Evolutionary conservation across 2,888 invertebrate genomes (phyloP), one percentile per base, ranked within the genome.

Genomic region (Lypha dubia): DNA sequence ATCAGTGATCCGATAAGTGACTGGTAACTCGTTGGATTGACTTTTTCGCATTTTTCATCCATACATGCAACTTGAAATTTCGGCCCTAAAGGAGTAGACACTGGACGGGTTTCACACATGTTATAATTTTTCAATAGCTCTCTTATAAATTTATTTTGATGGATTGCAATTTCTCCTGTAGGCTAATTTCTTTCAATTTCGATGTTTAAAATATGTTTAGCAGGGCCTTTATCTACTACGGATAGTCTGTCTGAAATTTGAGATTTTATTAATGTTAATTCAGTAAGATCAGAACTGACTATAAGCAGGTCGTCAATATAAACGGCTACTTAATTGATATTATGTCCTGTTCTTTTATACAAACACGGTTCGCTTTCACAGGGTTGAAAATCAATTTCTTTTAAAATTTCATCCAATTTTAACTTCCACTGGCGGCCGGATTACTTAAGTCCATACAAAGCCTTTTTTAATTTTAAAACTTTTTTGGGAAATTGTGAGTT

Each of bases 371-470:
- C n/a, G n/a, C n/a, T n/a, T n/a, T n/a, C n/a, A n/a, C n/a, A n/a
- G n/a, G n/a, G n/a, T n/a, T n/a, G n/a, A n/a, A n/a, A n/a, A n/a
- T n/a, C n/a, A n/a, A n/a, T n/a, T n/a, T n/a, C 68, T 13, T 60
- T 80, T 11, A 86, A 53, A 24, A 83, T 76, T 7, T 28, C 9
- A 38, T 86, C 83, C 8, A 87, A 77, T 65, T 46, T 84, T 1
- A 46, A n/a, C n/a, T n/a, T 86, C 86, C 87, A 86, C 13, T 70
- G 53, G 5, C 86, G 62, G 13, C 81, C 86, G 17, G 86, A 83
- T 24, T 87, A 87, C 65, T 87, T 87, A 1, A 87, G 65, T 5
- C 87, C 85, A 20, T 87, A 88, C 22, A 87, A 51, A 22, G 85
- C 79, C 49, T 86, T 87, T 8, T 85, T 51, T 11, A 86, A 51